These are phyloP conservation scores for Arrhamphus sclerolepis DNA, from an alignment of 2,797 vertebrate species.

Conservation along the genomic window DNA sequence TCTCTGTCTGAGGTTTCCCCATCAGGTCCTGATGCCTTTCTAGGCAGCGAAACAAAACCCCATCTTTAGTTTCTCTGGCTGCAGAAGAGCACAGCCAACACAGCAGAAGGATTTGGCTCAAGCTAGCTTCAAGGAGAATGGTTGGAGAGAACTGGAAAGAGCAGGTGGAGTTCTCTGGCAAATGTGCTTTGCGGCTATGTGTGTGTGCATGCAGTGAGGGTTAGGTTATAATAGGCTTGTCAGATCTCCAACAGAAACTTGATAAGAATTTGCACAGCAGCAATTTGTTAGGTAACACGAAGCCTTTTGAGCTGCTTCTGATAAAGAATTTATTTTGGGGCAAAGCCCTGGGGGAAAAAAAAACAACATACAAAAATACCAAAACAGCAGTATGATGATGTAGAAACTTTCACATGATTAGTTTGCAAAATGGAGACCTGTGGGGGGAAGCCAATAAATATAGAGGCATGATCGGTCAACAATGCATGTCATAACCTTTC, in stretches of 20 bases:
- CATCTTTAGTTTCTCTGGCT: conserved; percentile 47
- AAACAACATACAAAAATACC: too few species aligned
- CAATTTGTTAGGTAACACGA: conserved; percentile 58
- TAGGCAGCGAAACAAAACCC: conserved; percentile 56
- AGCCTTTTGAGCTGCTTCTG: conserved; percentile 27
- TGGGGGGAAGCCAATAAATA: conserved; percentile 47
- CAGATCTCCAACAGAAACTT: conserved; percentile 48
- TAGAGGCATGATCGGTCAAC: conserved; percentile 71
- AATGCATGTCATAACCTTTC: conserved; percentile 69
- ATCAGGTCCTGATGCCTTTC: conserved; percentile 47
- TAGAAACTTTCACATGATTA: conserved; percentile 45
- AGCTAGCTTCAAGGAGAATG: conserved; percentile 39
- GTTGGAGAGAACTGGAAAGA: conserved; percentile 53
- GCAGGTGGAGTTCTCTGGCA: conserved; percentile 67
- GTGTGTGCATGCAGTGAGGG: conserved; percentile 1
- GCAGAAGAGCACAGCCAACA: conserved; percentile 37
- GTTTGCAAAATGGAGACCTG: conserved; percentile 48
- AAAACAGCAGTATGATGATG: conserved; percentile 40
- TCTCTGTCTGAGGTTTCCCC: conserved; percentile 49
- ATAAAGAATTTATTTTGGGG: conserved; percentile 54
- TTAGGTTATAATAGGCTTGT: conserved; percentile 27
- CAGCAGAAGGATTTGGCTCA: conserved; percentile 51
- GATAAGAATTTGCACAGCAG: conserved; percentile 49
- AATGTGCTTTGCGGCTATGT: conserved; percentile 19
- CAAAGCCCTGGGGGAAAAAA: conserved; percentile 42